Conservation (phyloP, 2,888 invertebrate species). For the Aplocera efformata region DNA sequence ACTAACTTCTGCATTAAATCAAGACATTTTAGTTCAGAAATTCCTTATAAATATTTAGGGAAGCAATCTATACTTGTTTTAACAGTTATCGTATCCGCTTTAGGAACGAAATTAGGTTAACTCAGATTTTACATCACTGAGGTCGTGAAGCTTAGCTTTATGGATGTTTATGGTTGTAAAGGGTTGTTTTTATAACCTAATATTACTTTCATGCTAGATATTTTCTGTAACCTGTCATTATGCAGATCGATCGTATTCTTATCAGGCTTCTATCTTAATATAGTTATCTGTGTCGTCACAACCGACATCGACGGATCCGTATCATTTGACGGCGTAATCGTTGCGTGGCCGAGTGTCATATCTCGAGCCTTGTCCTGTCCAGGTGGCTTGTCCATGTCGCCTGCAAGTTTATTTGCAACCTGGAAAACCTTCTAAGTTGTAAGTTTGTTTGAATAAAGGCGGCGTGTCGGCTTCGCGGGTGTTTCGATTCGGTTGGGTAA, state of each 20-base stretch:
- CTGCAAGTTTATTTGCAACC: conserved; percentile 67
- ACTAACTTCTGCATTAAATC: conserved; percentile 23
- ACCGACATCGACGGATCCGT: conserved; percentile 31
- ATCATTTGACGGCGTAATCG: conserved; percentile 47
- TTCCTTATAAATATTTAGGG: conserved; percentile 28
- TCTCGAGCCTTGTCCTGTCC: conserved; percentile 66
- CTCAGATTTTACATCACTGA: conserved; percentile 18
- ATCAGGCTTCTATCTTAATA: conserved; percentile 16
- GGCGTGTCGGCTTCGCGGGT: conserved; percentile 33
- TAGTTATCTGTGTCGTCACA: conserved; percentile 39
- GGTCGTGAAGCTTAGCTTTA: conserved; percentile 13
- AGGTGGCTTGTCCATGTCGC: conserved; percentile 65
- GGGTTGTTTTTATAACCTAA: conserved; percentile 10
- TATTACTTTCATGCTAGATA: conserved; percentile 5
- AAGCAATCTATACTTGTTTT: conserved; percentile 36
- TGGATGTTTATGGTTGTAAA: conserved; percentile 4
- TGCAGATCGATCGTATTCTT: conserved; percentile 16
- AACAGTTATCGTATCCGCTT: conserved; percentile 38
- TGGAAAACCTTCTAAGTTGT: conserved; percentile 56
- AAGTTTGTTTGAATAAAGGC: conserved; percentile 33
- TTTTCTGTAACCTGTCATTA: conserved; percentile 14
- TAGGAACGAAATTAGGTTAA: conserved; percentile 38
- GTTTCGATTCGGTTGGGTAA: conserved; percentile 65
- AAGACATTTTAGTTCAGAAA: conserved; percentile 28
- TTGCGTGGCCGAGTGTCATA: conserved; percentile 59